Evolutionary conservation across 2,888 invertebrate species (phyloP), one percentile per base, ranked within the genome.

Genomic region (Heliconius charithonia): DNA sequence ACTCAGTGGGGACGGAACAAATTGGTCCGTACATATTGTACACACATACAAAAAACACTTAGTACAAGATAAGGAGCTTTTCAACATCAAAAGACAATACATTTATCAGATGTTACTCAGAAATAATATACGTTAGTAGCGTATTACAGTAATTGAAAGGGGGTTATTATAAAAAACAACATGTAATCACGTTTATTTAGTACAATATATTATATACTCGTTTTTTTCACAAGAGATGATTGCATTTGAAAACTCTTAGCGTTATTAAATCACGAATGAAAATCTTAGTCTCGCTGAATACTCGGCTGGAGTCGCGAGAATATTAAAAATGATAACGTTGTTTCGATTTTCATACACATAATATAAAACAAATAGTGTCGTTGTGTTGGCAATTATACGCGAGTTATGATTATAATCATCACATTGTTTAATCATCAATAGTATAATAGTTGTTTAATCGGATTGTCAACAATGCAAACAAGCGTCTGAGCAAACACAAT

Each of bases 391-490:
- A 83, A 83, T 83, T 81, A 81, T 66, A 66, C 80, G 71, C 80
- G 75, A 83, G 76, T 81, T 80, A 83, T 80, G 75, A 80, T 83
- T 80, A 81, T 81, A 81, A 80, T 81, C 79, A 76, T 83, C 82
- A 81, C 83, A 84, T 86, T 87, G 87, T 88, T 89, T 89, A 87
- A 88, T 87, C 86, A 87, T 88, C 88, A 90, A 91, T 89, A 87
- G 85, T 85, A 85, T 89, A 90, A 88, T 87, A 88, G 89, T 87
- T 91, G 89, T 93, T 91, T 91, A 89, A 91, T 90, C 91, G 88
- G 90, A 91, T 91, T 91, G 91, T 90, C 90, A 89, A 89, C 89
- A 90, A 87, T 84, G 86, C 90, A 92, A 93, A 92, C 90, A 92
- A 85, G 83, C 87, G 86, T 86, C 89, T 89, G 87, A 88, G 91